Base-by-base conservation (phyloP, 2,888 invertebrate species). In the Melangyna quadrimaculata region DNA sequence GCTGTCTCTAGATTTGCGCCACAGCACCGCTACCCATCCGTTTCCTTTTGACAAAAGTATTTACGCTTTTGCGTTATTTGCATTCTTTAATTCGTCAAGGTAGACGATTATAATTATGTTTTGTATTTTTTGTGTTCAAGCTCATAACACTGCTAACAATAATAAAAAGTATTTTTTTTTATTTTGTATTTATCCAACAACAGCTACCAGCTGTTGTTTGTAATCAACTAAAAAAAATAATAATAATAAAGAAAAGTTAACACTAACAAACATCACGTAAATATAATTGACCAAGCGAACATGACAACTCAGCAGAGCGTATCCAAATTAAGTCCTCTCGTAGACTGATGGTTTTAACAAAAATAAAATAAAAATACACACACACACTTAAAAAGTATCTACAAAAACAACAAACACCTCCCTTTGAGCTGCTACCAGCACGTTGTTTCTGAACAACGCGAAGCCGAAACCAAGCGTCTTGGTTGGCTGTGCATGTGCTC, bases 221-320 rank as follows among this genome's bases (percentile, higher is more conserved):
- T n/a, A 27, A 10, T 27, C 7, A 35, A n/a, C 3, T 19, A 22
- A 29, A 19, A 19, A 32, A 17, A 57, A 45, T 22, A 35, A n/a
- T 29, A 48, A 45, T n/a, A n/a, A n/a, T n/a, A n/a, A n/a, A n/a
- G n/a, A 45, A 48, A 48, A 75, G 55, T 10, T 37, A 51, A 70
- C 43, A 77, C 40, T 57, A 45, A 55, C 17, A 67, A 57, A 61
- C 67, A 51, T 51, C 51, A 73, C 73, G 55, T 14, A 61, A 27
- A 19, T 71, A 63, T 72, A 79, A 79, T 67, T 74, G 74, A 78
- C 74, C 74, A 65, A 74, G 73, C 67, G 72, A 84, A 79, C 70
- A 84, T 77, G 84, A 84, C 79, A 84, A 84, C 45, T 79, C 84
- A 84, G 79, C 79, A 72, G 84, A 84, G 84, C 84, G 79, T 67